Base-by-base conservation (phyloP, 92 coral and sea anemone genomes). In the Ricordea florida region DNA sequence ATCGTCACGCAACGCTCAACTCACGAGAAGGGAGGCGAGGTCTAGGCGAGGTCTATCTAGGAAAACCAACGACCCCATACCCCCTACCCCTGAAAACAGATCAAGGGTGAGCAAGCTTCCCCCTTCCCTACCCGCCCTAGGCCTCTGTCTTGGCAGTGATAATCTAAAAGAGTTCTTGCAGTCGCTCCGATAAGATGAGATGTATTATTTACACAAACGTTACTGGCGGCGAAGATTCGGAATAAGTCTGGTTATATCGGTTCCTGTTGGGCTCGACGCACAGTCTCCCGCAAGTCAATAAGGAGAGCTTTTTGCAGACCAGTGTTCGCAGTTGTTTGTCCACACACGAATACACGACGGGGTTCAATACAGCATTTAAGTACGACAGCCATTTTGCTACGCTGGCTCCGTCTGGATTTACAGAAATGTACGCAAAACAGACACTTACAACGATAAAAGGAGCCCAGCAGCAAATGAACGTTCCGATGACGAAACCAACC, bases 401-500 rank as follows among this genome's bases (percentile, higher is more conserved):
- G n/a, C 82, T 93, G 4, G 89, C 93, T 25, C 81, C 59, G 37
- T 45, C 22, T 1, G 66, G 61, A 43, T 70, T 51, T 20, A 86
- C 25, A 0, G 47, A 42, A 13, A 61, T 18, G 2, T 10, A 90
- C 4, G 83, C 75, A 30, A 61, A 90, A 14, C 87, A 73, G 3
- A 93, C 82, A n/a, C 90, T 86, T 30, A 93, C 58, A 3, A 93
- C 86, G 5, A 92, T 85, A 51, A 93, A 93, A 0, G 98, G 98
- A 4, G 87, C 73, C 98, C 98, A 93, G 31, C 96, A 93, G 23
- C 92, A 85, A 0, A 79, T 62, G 55, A 90, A 93, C 16, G 93
- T 86, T 51, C 98, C 98, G 17, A 93, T 86, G 25, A 93, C 96
- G 71, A 93, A 80, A 5, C 93, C 96, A 42, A 93, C 80, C 7